Percentiles rank a stretch among this genome's conserved stretches.
phyloP scores from a whole-genome alignment of 1,140 invertebrate genomes.

The Zelostemma sp. region DNA sequence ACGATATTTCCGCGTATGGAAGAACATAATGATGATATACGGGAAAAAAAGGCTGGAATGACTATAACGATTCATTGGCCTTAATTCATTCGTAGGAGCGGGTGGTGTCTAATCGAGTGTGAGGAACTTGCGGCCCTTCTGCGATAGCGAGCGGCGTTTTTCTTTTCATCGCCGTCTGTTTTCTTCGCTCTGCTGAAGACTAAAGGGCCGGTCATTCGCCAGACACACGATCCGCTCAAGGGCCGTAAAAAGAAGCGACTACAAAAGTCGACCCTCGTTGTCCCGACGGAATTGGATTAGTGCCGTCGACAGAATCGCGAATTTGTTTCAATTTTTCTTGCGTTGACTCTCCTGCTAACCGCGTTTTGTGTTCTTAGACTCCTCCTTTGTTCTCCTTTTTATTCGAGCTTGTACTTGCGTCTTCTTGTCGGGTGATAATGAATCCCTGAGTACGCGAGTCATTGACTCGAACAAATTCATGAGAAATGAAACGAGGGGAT shows the following conservation, averaged over 20 bases:
- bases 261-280: conserved; percentile 29
- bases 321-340: conserved; percentile 52
- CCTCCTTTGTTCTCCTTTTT: background rate
- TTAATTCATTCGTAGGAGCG: conserved; percentile 49
- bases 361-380: conserved; percentile 4
- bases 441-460: background rate
- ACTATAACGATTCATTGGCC: conserved; percentile 50
- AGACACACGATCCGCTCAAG: conserved; percentile 44
- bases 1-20: too few species aligned
- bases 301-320: conserved; percentile 38
- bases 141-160: conserved; percentile 16
- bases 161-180: conserved; percentile 21
- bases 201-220: conserved; percentile 25
- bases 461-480: too few species aligned
- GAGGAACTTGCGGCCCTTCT: conserved; percentile 29
- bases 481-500: too few species aligned
- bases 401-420: background rate
- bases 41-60: conserved; percentile 17
- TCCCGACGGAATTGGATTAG: conserved; percentile 42
- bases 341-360: conserved; percentile 7
- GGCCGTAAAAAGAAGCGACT: conserved; percentile 30
- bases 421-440: background rate
- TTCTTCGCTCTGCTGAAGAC: conserved; percentile 17
- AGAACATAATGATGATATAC: background rate
- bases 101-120: conserved; percentile 43